Conservation (phyloP, 2,797 vertebrate species). For the Lithobates sylvaticus region DNA sequence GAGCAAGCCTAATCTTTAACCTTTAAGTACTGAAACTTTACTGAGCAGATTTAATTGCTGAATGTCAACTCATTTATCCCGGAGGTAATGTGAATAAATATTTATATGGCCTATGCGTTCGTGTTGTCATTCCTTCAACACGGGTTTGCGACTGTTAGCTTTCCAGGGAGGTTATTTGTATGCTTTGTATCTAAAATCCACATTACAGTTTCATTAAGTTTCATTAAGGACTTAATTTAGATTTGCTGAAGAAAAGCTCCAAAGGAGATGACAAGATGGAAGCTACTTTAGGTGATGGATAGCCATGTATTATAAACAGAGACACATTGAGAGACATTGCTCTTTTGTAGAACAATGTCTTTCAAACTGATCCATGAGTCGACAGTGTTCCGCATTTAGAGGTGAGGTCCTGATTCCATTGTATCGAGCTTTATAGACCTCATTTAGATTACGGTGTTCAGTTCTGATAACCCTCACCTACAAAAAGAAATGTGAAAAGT, state of each 20-base stretch:
- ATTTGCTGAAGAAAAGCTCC: not conserved
- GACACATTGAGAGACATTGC: too few species aligned
- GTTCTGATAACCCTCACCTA: too few species aligned
- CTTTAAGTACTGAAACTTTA: constrained; percentile 73
- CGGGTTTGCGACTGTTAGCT: constrained; percentile 63
- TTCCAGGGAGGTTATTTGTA: constrained; percentile 24
- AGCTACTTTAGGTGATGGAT: too few species aligned
- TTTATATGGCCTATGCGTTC: constrained; percentile 67
- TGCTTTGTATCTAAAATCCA: not conserved
- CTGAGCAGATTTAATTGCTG: constrained; percentile 68
- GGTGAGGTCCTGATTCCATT: too few species aligned
- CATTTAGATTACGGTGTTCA: too few species aligned
- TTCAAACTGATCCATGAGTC: too few species aligned
- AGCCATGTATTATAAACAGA: too few species aligned
- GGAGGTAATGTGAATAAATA: constrained; percentile 67
- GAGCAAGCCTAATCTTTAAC: constrained; percentile 77
- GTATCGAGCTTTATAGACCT: too few species aligned
- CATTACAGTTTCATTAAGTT: constrained; percentile 32
- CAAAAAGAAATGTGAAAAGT: too few species aligned
- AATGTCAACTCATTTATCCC: constrained; percentile 68
- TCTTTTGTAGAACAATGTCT: too few species aligned
- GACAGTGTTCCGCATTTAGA: too few species aligned
- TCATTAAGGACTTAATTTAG: constrained; percentile 23
- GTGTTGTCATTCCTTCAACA: constrained; percentile 64
- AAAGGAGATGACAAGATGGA: not conserved